phyloP scores from a whole-genome alignment of 2,113 vertebrate genomes.

The Chaetorhynchus papuensis region DNA sequence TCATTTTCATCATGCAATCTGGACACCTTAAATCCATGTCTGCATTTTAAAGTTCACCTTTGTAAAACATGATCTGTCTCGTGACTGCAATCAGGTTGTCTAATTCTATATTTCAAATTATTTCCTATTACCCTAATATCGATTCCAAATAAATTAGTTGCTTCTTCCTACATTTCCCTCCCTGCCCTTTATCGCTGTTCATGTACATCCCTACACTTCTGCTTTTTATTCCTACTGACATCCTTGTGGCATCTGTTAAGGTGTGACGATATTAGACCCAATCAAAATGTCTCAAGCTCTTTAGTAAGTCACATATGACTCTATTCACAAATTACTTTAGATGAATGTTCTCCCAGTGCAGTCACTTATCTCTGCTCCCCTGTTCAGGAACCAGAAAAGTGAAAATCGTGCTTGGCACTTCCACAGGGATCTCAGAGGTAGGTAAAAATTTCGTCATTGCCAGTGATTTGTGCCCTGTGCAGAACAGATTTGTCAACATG shows the following conservation, averaged over 20 bases:
- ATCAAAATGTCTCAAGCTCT: background rate
- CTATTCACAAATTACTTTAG: background rate
- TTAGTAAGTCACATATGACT: background rate
- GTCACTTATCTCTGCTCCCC: background rate
- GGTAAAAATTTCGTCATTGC: background rate
- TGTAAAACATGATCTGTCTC: background rate
- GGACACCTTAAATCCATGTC: background rate
- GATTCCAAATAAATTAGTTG: background rate
- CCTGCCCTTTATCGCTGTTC: fast-evolving
- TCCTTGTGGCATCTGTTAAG: background rate
- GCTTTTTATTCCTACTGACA: background rate
- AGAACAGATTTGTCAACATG: background rate
- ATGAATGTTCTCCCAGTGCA: background rate
- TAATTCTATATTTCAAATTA: background rate
- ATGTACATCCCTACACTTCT: background rate
- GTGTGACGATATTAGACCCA: background rate
- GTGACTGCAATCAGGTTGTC: background rate
- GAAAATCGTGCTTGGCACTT: conserved; percentile 10
- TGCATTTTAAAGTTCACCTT: background rate
- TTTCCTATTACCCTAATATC: background rate
- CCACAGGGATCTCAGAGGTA: background rate
- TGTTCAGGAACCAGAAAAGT: background rate
- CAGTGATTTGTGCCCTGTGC: background rate
- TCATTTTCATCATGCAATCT: fast-evolving
- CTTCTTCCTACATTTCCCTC: background rate